Conservation (phyloP, 2,888 invertebrate species). For the Drepana falcataria region DNA sequence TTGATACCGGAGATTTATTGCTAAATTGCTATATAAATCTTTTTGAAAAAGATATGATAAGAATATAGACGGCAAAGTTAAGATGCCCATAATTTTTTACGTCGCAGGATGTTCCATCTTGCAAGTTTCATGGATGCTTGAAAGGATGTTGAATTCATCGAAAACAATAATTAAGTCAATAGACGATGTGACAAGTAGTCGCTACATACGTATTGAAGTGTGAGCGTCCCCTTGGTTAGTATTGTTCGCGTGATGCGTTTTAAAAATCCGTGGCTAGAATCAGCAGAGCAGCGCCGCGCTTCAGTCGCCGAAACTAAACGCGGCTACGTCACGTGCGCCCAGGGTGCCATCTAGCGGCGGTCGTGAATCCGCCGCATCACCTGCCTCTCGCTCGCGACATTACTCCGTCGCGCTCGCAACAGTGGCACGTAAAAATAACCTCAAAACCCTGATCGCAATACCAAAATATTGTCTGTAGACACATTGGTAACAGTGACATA, state of each 20-base stretch:
- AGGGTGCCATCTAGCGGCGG: slow-evolving; percentile 62
- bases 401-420: slow-evolving; percentile 72
- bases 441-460: slow-evolving; percentile 64
- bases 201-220: slow-evolving; percentile 29
- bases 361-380: slow-evolving; percentile 36
- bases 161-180: no score
- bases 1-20: no score
- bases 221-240: slow-evolving; percentile 53
- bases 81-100: no score
- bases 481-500: slow-evolving; percentile 55
- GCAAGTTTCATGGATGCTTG: no score
- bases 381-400: slow-evolving; percentile 58
- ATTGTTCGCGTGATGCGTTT: slow-evolving; percentile 65
- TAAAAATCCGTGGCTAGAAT: slow-evolving; percentile 76
- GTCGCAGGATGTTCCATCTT: no score
- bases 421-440: slow-evolving; percentile 76
- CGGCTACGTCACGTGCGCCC: slow-evolving; percentile 50
- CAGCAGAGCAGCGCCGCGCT: slow-evolving; percentile 69
- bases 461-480: slow-evolving; percentile 56
- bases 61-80: no score
- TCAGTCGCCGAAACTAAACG: slow-evolving; percentile 70
- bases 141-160: no score
- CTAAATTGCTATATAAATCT: no score
- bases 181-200: slow-evolving; percentile 20
- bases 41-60: no score